Evolutionary conservation across 2,888 invertebrate genomes (phyloP).

Genomic region (Catocala nupta): DNA sequence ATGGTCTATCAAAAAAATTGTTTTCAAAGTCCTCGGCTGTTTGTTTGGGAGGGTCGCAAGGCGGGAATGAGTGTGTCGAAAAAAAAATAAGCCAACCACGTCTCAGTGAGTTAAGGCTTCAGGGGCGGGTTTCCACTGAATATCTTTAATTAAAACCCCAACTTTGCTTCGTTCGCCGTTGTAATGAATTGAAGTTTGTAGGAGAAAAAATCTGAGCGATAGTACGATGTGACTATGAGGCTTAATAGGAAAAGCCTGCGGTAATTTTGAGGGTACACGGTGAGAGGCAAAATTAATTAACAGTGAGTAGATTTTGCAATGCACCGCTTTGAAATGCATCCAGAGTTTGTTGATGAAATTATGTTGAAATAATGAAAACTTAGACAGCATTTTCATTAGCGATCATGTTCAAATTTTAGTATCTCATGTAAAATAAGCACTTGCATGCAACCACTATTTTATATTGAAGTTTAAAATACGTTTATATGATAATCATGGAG

Average conservation of each 20-base stretch:
- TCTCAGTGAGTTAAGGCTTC: conserved; percentile 84
- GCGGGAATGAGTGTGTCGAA: conserved; percentile 86
- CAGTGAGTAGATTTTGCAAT: conserved; percentile 53
- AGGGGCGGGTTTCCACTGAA: conserved; percentile 83
- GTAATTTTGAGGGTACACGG: conserved; percentile 51
- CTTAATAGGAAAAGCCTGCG: conserved; percentile 53
- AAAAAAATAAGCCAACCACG: conserved; percentile 87
- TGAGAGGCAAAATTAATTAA: conserved; percentile 63
- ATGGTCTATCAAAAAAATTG: conserved; percentile 60
- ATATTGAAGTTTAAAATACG: too few species aligned
- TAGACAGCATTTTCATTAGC: not conserved
- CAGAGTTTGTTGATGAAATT: conserved; percentile 38
- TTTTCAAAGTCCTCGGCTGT: conserved; percentile 84
- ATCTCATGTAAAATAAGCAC: too few species aligned
- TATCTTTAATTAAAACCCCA: conserved; percentile 85
- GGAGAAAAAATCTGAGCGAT: conserved; percentile 60
- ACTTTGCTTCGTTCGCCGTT: conserved; percentile 70
- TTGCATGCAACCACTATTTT: too few species aligned
- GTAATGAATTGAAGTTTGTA: conserved; percentile 79
- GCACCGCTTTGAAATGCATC: conserved; percentile 51
- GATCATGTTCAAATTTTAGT: not conserved
- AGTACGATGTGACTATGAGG: conserved; percentile 46
- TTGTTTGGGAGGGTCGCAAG: conserved; percentile 87
- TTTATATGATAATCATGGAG: too few species aligned
- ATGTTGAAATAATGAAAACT: conserved; percentile 23